phyloP scores from a whole-genome alignment of 2,797 vertebrate species.

The Hyperoplus lanceolatus region DNA sequence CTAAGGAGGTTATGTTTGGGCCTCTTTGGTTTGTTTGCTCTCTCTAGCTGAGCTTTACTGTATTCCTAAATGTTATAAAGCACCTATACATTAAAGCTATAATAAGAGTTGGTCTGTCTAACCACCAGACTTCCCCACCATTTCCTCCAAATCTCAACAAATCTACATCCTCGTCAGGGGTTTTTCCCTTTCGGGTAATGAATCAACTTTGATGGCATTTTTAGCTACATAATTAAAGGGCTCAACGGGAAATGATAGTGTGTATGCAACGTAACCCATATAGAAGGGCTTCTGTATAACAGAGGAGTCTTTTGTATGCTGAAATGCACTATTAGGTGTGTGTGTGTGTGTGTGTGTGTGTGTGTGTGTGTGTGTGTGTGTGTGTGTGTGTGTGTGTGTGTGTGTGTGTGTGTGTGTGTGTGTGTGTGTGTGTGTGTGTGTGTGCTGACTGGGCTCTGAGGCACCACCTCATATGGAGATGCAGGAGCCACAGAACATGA shows the following conservation, averaged over 20 bases:
- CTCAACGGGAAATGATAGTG: slow-evolving; percentile 61
- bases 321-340: slow-evolving; percentile 43
- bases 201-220: slow-evolving; percentile 53
- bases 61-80: slow-evolving; percentile 22
- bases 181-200: slow-evolving; percentile 53
- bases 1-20: not conserved
- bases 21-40: not conserved
- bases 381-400: no score
- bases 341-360: no score
- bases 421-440: no score
- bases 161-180: slow-evolving; percentile 35
- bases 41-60: not conserved
- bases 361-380: no score
- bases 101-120: slow-evolving; percentile 44
- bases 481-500: slow-evolving; percentile 49
- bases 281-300: slow-evolving; percentile 45
- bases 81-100: slow-evolving; percentile 54
- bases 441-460: slow-evolving; percentile 24
- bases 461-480: slow-evolving; percentile 34
- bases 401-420: no score
- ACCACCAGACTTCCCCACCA: slow-evolving; percentile 28
- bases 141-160: slow-evolving; percentile 53
- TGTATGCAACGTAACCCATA: slow-evolving; percentile 48
- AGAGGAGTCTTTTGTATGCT: slow-evolving; percentile 25
- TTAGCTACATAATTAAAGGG: slow-evolving; percentile 68